These are phyloP conservation scores for Piezodorus guildinii DNA, from an alignment of 1,140 invertebrate genomes.

Conservation along the genomic window DNA sequence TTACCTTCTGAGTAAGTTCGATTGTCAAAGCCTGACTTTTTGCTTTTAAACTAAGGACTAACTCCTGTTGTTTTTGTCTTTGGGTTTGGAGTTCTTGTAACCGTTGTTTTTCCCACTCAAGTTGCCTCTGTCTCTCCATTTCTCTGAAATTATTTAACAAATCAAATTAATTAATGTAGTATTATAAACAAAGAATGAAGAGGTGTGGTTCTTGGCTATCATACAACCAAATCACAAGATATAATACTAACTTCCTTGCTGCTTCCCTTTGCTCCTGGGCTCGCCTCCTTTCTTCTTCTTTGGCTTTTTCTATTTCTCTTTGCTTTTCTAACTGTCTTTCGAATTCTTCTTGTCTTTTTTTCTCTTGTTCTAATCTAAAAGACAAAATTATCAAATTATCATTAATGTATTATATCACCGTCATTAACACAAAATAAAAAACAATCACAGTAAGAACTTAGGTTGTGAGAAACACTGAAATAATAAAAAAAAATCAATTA, in stretches of 20 bases:
- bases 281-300: slow-evolving; percentile 57
- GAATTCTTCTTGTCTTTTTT: slow-evolving; percentile 51
- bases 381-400: no score
- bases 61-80: slow-evolving; percentile 76
- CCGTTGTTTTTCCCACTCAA: slow-evolving; percentile 93
- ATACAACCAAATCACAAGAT: no score
- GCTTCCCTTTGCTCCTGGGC: slow-evolving; percentile 57
- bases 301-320: slow-evolving; percentile 62
- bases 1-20: slow-evolving; percentile 61
- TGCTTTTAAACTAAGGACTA: slow-evolving; percentile 77
- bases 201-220: no score
- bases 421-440: no score
- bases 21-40: slow-evolving; percentile 76
- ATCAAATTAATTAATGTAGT: not conserved
- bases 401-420: no score
- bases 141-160: slow-evolving; percentile 45
- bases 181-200: no score
- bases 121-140: slow-evolving; percentile 85
- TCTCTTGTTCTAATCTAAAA: slow-evolving; percentile 46
- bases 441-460: no score
- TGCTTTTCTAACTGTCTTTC: slow-evolving; percentile 72
- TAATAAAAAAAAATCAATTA: no score
- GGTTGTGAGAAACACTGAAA: no score
- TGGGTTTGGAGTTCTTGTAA: slow-evolving; percentile 73
- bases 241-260: slow-evolving; percentile 10